These are phyloP conservation scores for Leptogaster cylindrica DNA, from an alignment of 2,888 invertebrate genomes.

Conservation along the genomic window DNA sequence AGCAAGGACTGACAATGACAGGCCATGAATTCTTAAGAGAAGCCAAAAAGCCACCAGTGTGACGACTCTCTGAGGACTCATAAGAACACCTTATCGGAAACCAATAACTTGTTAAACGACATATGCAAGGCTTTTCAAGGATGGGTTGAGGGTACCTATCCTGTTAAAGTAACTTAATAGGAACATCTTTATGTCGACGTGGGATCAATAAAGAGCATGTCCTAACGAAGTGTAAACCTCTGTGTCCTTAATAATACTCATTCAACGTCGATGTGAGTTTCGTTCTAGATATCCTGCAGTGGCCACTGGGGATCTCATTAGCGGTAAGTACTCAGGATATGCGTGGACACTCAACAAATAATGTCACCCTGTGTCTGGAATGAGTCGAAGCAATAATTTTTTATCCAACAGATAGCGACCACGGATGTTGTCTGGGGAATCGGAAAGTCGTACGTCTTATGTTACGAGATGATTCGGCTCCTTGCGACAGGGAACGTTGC, in stretches of 20 bases:
- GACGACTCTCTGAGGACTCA: constrained; percentile 25
- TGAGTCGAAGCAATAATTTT: constrained; percentile 33
- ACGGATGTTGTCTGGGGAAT: constrained; percentile 22
- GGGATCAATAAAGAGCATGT: constrained; percentile 34
- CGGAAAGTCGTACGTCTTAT: neutral
- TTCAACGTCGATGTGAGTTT: constrained; percentile 15
- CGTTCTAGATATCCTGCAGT: constrained; percentile 27
- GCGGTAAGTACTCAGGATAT: constrained; percentile 25
- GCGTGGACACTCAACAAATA: constrained; percentile 29
- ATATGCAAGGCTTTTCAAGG: constrained; percentile 11
- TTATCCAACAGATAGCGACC: constrained; percentile 13
- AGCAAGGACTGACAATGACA: constrained; percentile 20
- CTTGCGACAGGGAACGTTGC: no score
- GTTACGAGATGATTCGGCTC: no score
- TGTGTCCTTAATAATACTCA: constrained; percentile 12
- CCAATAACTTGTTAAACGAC: constrained; percentile 23
- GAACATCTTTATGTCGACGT: constrained; percentile 18
- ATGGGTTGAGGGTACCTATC: neutral
- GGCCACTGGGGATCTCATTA: constrained; percentile 39
- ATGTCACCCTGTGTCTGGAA: neutral
- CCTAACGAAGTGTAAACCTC: constrained; percentile 20
- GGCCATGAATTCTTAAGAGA: constrained; percentile 24
- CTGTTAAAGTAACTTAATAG: constrained; percentile 23
- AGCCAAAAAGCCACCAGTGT: constrained; percentile 24
- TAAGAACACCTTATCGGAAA: constrained; percentile 35